Evolutionary conservation across 1,140 invertebrate species (phyloP).

Genomic region (Globodera ellingtonae): DNA sequence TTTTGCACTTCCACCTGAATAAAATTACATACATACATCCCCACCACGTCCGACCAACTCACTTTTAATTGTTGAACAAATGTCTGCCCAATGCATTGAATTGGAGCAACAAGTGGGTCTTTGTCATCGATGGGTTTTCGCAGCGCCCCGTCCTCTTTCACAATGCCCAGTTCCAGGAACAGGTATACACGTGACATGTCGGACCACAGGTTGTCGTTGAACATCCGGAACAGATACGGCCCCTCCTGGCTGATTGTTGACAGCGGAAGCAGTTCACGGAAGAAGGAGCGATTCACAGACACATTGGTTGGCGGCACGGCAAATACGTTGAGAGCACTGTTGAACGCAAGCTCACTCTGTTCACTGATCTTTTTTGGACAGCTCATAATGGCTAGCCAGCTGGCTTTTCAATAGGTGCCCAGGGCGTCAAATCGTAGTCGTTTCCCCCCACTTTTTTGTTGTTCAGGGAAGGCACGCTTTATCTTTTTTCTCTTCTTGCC

Average conservation of each 20-base stretch:
- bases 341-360: conserved; percentile 14
- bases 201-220: conserved; percentile 34
- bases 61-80: conserved; percentile 46
- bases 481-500: too few relatives aligned
- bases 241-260: not conserved
- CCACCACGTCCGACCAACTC: not conserved
- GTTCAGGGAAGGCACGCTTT: too few relatives aligned
- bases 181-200: conserved; percentile 32
- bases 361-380: too few relatives aligned
- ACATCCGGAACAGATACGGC: conserved; percentile 9
- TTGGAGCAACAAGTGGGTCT: conserved; percentile 20
- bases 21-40: not conserved
- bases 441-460: not conserved
- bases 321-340: too few relatives aligned
- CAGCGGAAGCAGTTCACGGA: conserved; percentile 27
- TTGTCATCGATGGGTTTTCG: conserved; percentile 7
- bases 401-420: not conserved
- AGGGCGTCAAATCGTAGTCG: not conserved
- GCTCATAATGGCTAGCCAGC: too few relatives aligned
- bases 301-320: conserved; percentile 40
- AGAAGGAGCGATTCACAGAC: conserved; percentile 20
- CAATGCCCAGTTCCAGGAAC: conserved; percentile 25
- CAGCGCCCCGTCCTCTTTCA: not conserved
- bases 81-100: conserved; percentile 41
- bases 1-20: not conserved